Evolutionary conservation across 2,888 invertebrate species (phyloP), one percentile per base, ranked within the genome.

Genomic region (Eupeodes luniger): DNA sequence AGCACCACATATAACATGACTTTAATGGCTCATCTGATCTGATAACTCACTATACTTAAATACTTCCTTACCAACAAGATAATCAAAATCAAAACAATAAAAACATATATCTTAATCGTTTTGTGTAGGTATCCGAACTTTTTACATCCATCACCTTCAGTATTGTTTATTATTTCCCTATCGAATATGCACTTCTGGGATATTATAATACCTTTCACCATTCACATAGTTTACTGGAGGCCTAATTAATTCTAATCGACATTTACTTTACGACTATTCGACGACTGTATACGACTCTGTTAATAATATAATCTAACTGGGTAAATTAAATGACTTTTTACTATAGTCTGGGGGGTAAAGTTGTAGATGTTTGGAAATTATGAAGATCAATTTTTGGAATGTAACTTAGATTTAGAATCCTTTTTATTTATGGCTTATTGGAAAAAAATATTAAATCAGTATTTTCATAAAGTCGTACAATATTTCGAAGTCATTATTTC

Each of bases 121-220:
- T 44, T 40, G 2, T 40, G 40, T 40, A 9, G 9, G 40, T 12
- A 40, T 61, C 16, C 40, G 12, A 62, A 16, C 11, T 16, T 16
- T 62, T 62, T 62, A 44, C 62, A 62, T 62, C 12, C 44, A 64
- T 64, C 47, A 19, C 51, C 49, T 67, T 51, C 67, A 34, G 3
- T 34, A 40, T 40, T 40, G 27, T 2, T 40, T 40, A 40, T 51
- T 51, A 67, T 49, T 51, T 51, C 51, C 67, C 67, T 27, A 67
- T 67, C 14, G 12, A 49, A 51, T 67, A 51, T 67, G 49, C 67
- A 67, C n/a, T 49, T 67, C 49, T 67, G 67, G 10, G 67, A n/a
- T 27, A 47, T 27, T 5, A 12, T 6, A 14, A 49, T 34, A 67
- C 67, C 67, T 67, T 51, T 67, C 67, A 51, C 67, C 51, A 36